Base-by-base conservation (phyloP, 1,140 invertebrate genomes). In the Nylanderia fulva region DNA sequence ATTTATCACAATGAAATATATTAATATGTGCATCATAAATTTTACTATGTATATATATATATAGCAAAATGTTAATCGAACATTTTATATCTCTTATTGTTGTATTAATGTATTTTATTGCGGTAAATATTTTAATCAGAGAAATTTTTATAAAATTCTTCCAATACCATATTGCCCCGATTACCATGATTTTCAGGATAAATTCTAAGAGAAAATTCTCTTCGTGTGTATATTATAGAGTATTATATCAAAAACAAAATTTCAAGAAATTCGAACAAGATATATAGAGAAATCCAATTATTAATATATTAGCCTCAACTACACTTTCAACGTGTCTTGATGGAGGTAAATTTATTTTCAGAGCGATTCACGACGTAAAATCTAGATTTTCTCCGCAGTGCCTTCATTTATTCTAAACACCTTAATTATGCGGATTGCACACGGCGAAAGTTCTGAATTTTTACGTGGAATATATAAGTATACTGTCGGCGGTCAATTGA, bases 371-470 rank as follows among this genome's bases (percentile, higher is more conserved):
- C 74, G 39, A 33, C 74, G 39, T 48, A 42, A 64, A 79, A 68
- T 21, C n/a, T 18, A 21, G 24, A 48, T 33, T n/a, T n/a, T 48
- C 27, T 39, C 11, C 3, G 7, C 21, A 8, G 18, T 58, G 9
- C 52, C 36, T 45, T 60, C 48, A 24, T 71, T 71, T 71, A 71
- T 82, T 33, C 56, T 54, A 42, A 71, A 29, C 48, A 18, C 7
- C 33, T 80, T 63, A 42, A 69, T 80, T 68, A 56, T 33, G 27
- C 24, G 13, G 27, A 45, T 58, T 54, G 66, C 69, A n/a, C n/a
- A 29, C 39, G 66, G 66, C 54, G 66, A 82, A 82, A 82, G 77
- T 69, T 69, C 4, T 15, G 27, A 15, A 60, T 72, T 82, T 72
- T 68, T 68, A 68, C 29, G 29, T 18, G 2, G 29, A 3, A 33